Evolutionary conservation across 2,797 vertebrate species (phyloP).

Genomic region (Cirrhinus molitorella): DNA sequence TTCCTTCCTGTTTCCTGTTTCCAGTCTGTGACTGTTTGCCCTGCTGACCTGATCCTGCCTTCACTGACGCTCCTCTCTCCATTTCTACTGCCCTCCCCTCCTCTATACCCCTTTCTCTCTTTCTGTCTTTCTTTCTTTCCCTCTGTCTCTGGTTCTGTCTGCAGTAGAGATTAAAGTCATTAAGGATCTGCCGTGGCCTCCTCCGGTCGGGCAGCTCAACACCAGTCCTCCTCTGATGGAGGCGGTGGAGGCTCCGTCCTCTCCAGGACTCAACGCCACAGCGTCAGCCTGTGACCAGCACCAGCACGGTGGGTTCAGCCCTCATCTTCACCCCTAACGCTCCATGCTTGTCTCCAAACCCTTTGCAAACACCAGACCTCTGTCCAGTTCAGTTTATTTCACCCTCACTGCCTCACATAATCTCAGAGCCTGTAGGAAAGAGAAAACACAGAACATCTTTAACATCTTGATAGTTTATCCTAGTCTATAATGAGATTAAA

Average conservation of each 20-base stretch:
- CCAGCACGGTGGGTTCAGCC: constrained; percentile 90
- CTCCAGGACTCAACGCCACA: constrained; percentile 75
- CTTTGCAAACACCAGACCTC: too few relatives aligned
- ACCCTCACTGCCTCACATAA: too few relatives aligned
- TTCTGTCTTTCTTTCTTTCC: constrained; percentile 59
- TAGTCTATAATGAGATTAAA: neutral
- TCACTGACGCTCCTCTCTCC: constrained; percentile 37
- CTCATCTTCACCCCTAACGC: constrained; percentile 33
- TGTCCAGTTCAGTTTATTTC: too few relatives aligned
- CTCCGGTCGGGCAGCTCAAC: constrained; percentile 96
- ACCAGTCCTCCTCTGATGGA: constrained; percentile 84
- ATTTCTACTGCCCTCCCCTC: constrained; percentile 30
- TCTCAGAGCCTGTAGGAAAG: too few relatives aligned
- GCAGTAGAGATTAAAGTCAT: constrained; percentile 99
- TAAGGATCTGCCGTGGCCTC: constrained; percentile 99
- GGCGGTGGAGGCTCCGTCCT: constrained; percentile 84
- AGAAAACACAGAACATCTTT: neutral
- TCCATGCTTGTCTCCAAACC: neutral
- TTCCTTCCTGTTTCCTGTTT: constrained; percentile 47
- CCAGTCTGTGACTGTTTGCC: constrained; percentile 42
- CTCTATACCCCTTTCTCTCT: constrained; percentile 40
- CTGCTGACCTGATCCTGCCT: constrained; percentile 41
- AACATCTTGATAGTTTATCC: neutral
- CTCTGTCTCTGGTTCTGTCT: constrained; percentile 66
- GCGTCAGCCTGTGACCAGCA: constrained; percentile 83